Base-by-base conservation (phyloP, 2,888 invertebrate species). In the Drosophila kanekoi region DNA sequence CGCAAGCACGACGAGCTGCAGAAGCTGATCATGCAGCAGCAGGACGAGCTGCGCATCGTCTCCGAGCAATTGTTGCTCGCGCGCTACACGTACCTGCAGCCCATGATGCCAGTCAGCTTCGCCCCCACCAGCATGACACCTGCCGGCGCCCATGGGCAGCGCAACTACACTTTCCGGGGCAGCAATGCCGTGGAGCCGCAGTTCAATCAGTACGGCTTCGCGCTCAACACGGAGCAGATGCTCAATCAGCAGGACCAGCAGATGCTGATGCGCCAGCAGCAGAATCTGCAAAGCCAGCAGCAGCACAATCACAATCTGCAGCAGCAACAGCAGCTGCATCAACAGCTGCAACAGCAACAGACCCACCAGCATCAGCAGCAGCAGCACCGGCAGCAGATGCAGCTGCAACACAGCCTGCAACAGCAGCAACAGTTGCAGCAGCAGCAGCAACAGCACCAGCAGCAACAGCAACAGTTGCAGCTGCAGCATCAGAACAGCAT, bases 11-110 rank as follows among this genome's bases (percentile, higher is more conserved):
- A 96, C 72, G 96, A 97, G 89, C 92, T 98, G 67, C 97, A 97
- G 90, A 95, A 96, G 86, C 94, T 97, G 88, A 97, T 98, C 67
- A 94, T 96, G 54, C 95, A 96, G 75, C 97, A 97, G 89, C 97
- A 97, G 90, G 97, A 97, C 87, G 97, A 98, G 91, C 92, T 98
- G 75, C 94, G 96, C 44, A 94, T 95, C 76, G 96, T 98, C 0
- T 97, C 97, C n/a, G 97, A 97, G 89, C 97, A 97, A 89, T 93
- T 98, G 57, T 91, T 97, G 49, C 95, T 97, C 91, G 96, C 97
- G 0, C 94, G 96, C 85, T 95, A 96, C 77, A 97, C 97, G 6
- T 94, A 97, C 11, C 84, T 94, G 37, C 94, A 93, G 51, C 86
- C 92, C 6, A 78, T 91, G 66, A 81, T 92, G 72, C 88, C 90